These are phyloP conservation scores for Drosophila maculinotata DNA, from an alignment of 2,888 invertebrate genomes.

Conservation along the genomic window DNA sequence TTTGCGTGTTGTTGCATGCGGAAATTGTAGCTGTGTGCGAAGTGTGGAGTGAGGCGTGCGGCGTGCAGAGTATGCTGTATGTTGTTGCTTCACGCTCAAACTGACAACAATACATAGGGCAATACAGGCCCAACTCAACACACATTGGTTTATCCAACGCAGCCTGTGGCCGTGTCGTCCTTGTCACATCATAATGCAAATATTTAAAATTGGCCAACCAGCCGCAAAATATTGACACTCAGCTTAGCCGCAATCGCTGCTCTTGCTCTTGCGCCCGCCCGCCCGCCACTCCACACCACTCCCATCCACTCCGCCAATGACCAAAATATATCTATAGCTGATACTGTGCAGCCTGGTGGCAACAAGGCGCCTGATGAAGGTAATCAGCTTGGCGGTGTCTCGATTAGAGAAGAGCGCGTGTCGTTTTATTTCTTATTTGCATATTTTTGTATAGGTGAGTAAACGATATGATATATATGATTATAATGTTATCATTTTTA, in stretches of 20 bases:
- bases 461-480: too few species aligned
- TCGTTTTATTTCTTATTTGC: not conserved
- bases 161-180: slow-evolving; percentile 39
- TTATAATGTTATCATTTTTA: too few species aligned
- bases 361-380: slow-evolving; percentile 50
- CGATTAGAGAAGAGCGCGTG: not conserved
- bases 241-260: slow-evolving; percentile 60
- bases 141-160: not conserved
- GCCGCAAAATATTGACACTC: slow-evolving; percentile 70
- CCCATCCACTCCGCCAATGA: not conserved
- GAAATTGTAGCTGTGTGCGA: slow-evolving; percentile 57
- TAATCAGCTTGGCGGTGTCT: slow-evolving; percentile 34
- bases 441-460: too few species aligned
- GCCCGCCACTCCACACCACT: not conserved
- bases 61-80: slow-evolving; percentile 49
- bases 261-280: not conserved
- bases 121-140: slow-evolving; percentile 6
- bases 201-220: slow-evolving; percentile 65
- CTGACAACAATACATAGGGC: slow-evolving; percentile 12
- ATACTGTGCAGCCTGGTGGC: slow-evolving; percentile 44
- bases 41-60: too few species aligned
- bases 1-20: slow-evolving; percentile 53
- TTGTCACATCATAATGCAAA: slow-evolving; percentile 73
- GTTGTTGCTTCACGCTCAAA: slow-evolving; percentile 20
- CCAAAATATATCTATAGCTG: slow-evolving; percentile 23